Evolutionary conservation across 2,113 vertebrate genomes (phyloP), one percentile per base, ranked within the genome.

Genomic region (Pterocles gutturalis): DNA sequence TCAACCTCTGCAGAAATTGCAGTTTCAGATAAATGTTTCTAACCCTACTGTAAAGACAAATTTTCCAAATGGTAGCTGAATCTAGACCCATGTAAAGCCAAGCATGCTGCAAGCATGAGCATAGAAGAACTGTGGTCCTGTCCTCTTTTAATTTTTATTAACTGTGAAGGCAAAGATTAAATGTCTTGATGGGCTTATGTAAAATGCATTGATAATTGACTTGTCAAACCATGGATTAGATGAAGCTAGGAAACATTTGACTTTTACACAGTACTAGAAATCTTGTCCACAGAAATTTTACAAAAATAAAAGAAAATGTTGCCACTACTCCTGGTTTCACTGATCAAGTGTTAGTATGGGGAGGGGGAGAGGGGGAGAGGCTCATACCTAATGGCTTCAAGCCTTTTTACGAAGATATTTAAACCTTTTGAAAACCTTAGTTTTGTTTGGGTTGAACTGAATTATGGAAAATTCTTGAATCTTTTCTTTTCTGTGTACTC

Each of bases 301-400:
- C 13, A 70, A 79, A 55, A 61, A 5, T 10, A 70, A 46, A 89
- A 43, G 3, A 65, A 61, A 78, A 53, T 49, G 5, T 51, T 82
- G 11, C 5, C 17, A 3, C n/a, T 70, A 8, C 28, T 79, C 25
- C 34, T 76, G 20, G 5, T 86, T 90, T 92, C 45, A 64, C 19
- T 61, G 25, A 61, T 53, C 2, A 53, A 64, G 51, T 26, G 2
- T 62, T 49, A 73, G 51, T 33, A 20, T 5, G 11, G 61, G 24
- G 6, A 19, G 14, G 3, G 5, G 9, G 61, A 20, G 6, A 41
- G 19, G 14, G 3, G 5, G 20, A 15, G n/a, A 43, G 22, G 3
- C 2, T 76, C 2, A 2, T 51, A 25, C 10, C 7, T 66, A 41
- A 25, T 41, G 24, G 10, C 19, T 57, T 84, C 15, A 87, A 71